A percentile compares a stretch with the other conserved stretches of the same genome.
phyloP scores from a whole-genome alignment of 53 echinoderm and acorn worm genomes.

The Zoroaster sp. region DNA sequence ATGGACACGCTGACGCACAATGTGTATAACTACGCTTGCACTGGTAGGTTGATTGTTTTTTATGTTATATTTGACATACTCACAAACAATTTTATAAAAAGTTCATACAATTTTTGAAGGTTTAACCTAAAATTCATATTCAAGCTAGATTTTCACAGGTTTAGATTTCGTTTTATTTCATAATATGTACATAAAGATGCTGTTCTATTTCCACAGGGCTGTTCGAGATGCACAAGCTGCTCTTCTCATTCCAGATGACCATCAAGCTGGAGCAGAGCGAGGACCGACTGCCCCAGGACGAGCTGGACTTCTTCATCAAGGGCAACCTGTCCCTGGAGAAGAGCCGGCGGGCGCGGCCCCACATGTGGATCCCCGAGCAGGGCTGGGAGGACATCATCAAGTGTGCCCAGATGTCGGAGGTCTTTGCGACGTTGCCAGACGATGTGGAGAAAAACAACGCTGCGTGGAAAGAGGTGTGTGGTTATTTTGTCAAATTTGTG shows the following conservation, averaged over 20 bases:
- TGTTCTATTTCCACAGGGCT: slow-evolving; percentile 66
- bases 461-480: slow-evolving; percentile 90
- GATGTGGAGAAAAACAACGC: slow-evolving; percentile 86
- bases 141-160: background rate
- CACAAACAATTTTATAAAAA: background rate
- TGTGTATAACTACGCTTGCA: slow-evolving; percentile 98
- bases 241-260: slow-evolving; percentile 99
- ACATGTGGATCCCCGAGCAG: slow-evolving; percentile 98
- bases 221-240: slow-evolving; percentile 99
- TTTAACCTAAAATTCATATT: background rate
- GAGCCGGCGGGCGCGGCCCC: slow-evolving; percentile 82
- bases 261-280: slow-evolving; percentile 98
- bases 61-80: too few species aligned
- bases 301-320: slow-evolving; percentile 99
- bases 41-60: slow-evolving; percentile 68
- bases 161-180: too few species aligned
- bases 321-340: slow-evolving; percentile 99
- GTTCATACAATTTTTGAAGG: background rate
- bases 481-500: too few species aligned
- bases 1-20: slow-evolving; percentile 98
- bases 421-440: slow-evolving; percentile 80
- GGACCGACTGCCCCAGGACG: slow-evolving; percentile 89
- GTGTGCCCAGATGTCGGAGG: slow-evolving; percentile 75
- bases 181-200: background rate
- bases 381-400: slow-evolving; percentile 99